Evolutionary conservation across 1,140 invertebrate species (phyloP), one percentile per base, ranked within the genome.

Genomic region (Aradophagus sp.): DNA sequence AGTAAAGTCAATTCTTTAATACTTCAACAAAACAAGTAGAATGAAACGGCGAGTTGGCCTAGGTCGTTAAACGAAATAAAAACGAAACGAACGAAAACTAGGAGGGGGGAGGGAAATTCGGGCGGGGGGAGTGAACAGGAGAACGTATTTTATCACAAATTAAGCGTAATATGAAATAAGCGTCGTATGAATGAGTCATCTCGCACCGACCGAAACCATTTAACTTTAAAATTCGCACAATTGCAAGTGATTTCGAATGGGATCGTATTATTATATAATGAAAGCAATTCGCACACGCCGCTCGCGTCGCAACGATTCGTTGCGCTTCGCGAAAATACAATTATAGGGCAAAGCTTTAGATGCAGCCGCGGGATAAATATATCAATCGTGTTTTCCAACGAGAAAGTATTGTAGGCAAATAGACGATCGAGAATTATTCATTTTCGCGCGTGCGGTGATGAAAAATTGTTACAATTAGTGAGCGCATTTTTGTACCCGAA

Each of bases 121-220:
- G n/a, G n/a, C n/a, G n/a, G n/a, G n/a, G n/a, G n/a, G n/a, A n/a
- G n/a, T n/a, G n/a, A n/a, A n/a, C n/a, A n/a, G n/a, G n/a, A 72
- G 63, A 80, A 69, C 80, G 77, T 83, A 83, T 82, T 83, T 82
- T 82, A 82, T 80, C 75, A 81, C 81, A 80, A 81, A 76, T 80
- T 80, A 78, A 61, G 65, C 69, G 69, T 78, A 79, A 75, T 59
- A 23, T 31, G 48, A 72, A n/a, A 50, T 52, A 69, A 66, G 36
- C 52, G 34, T 61, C 34, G 61, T 62, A 41, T 61, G 62, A 66
- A 67, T 48, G 62, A 62, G 16, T 56, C 36, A 63, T 39, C 23
- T 27, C 45, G 35, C 45, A 48, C 34, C 53, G 48, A 31, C 15
- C 8, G 27, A 32, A 62, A 62, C 31, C 26, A 16, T 36, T 11